Conservation (phyloP, 2,113 vertebrate species). For the Chrysemys picta region DNA sequence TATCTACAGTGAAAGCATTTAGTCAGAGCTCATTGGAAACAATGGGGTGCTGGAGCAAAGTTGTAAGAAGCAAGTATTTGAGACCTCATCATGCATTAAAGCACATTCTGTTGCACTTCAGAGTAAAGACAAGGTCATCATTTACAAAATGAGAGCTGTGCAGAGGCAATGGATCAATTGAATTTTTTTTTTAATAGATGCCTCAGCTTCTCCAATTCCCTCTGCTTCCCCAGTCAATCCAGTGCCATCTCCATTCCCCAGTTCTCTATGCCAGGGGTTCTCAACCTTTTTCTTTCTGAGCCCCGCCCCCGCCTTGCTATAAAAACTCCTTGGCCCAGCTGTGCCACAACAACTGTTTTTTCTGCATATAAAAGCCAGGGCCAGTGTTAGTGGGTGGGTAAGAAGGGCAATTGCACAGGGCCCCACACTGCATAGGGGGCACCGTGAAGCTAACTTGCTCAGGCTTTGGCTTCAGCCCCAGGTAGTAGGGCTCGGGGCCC, state of each 20-base stretch:
- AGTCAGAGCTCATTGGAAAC: conserved; percentile 51
- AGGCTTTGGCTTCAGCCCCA: too few species aligned
- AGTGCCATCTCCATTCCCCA: neutral
- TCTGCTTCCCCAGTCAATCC: neutral
- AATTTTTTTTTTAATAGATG: neutral
- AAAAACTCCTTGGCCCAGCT: too few species aligned
- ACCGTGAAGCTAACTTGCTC: too few species aligned
- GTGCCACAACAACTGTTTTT: too few species aligned
- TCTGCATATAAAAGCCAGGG: too few species aligned
- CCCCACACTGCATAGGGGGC: too few species aligned
- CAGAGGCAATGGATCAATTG: conserved; percentile 5
- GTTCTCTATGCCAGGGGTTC: neutral
- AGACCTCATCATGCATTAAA: conserved; percentile 19
- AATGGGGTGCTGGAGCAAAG: conserved; percentile 25
- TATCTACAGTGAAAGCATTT: conserved; percentile 42
- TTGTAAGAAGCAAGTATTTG: conserved; percentile 1
- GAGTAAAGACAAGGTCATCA: conserved; percentile 27
- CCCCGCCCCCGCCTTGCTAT: too few species aligned
- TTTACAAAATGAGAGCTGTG: neutral
- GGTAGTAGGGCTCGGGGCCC: too few species aligned
- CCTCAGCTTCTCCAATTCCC: neutral
- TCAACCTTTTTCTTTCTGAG: neutral
- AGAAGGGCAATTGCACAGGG: too few species aligned
- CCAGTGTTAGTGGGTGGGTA: too few species aligned
- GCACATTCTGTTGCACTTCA: neutral